phyloP scores from a whole-genome alignment of 1,140 invertebrate species.

The Cotesia typhae region DNA sequence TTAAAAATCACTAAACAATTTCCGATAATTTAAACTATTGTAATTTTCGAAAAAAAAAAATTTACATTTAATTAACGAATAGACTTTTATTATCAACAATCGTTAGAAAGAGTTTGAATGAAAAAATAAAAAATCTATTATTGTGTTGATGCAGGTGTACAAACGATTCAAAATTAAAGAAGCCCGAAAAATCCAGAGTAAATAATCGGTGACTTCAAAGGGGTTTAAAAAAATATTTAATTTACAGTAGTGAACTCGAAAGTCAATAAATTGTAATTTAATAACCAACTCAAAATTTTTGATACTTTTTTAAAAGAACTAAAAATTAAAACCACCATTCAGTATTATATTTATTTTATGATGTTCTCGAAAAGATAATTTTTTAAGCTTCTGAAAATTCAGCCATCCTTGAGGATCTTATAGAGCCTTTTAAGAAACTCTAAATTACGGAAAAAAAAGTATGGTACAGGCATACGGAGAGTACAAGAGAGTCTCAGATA shows the following conservation, averaged over 20 bases:
- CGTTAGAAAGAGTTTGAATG: too few species aligned
- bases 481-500: too few species aligned
- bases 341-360: background rate
- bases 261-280: constrained; percentile 1
- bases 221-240: constrained; percentile 16
- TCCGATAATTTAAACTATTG: too few species aligned
- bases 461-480: background rate
- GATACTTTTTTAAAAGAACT: too few species aligned
- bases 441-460: constrained; percentile 10
- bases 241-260: background rate
- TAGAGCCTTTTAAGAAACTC: constrained; percentile 4
- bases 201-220: constrained; percentile 3
- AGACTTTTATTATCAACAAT: too few species aligned
- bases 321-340: too few species aligned
- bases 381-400: background rate
- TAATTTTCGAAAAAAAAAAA: too few species aligned
- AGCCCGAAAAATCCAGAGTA: too few species aligned
- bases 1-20: too few species aligned
- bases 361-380: background rate
- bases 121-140: background rate
- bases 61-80: too few species aligned
- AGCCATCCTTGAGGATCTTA: background rate
- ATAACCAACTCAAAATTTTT: background rate
- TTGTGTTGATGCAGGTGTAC: background rate
- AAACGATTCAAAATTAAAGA: too few species aligned